phyloP scores from a whole-genome alignment of 2,888 invertebrate genomes.

The Tholera decimalis region DNA sequence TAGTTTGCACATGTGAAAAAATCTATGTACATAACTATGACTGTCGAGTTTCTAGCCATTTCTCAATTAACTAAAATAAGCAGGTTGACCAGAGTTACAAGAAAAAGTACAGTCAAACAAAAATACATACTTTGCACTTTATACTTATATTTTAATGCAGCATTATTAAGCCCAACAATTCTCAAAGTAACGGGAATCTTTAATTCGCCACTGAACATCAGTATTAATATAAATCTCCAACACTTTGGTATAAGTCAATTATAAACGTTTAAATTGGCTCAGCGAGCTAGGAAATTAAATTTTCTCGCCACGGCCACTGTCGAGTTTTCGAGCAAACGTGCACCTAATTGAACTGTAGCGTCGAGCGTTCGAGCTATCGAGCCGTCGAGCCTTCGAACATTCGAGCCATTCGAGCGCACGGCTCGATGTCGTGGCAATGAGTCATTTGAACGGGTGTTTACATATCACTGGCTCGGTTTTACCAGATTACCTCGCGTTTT shows the following conservation, averaged over 20 bases:
- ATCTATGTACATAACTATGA: too few species aligned
- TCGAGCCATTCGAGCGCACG: neutral
- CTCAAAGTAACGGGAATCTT: too few species aligned
- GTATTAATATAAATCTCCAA: slow-evolving; percentile 38
- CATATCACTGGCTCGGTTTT: slow-evolving; percentile 23
- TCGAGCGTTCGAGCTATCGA: neutral
- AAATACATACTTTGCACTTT: too few species aligned
- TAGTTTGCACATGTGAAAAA: too few species aligned
- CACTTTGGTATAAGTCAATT: slow-evolving; percentile 47
- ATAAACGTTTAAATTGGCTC: slow-evolving; percentile 46
- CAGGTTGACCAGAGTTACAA: too few species aligned
- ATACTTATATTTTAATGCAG: neutral
- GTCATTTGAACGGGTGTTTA: slow-evolving; percentile 35
- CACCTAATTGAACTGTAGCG: slow-evolving; percentile 1
- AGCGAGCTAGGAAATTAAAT: slow-evolving; percentile 33
- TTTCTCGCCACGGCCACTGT: neutral
- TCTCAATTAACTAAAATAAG: too few species aligned
- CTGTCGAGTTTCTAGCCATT: too few species aligned
- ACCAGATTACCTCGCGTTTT: slow-evolving; percentile 20
- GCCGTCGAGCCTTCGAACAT: neutral
- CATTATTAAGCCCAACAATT: neutral
- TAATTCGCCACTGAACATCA: slow-evolving; percentile 4
- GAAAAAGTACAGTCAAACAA: too few species aligned
- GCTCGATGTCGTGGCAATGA: slow-evolving; percentile 7
- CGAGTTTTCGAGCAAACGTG: slow-evolving; percentile 16